phyloP scores from a whole-genome alignment of 1,140 invertebrate species.

The Conus betulinus region DNA sequence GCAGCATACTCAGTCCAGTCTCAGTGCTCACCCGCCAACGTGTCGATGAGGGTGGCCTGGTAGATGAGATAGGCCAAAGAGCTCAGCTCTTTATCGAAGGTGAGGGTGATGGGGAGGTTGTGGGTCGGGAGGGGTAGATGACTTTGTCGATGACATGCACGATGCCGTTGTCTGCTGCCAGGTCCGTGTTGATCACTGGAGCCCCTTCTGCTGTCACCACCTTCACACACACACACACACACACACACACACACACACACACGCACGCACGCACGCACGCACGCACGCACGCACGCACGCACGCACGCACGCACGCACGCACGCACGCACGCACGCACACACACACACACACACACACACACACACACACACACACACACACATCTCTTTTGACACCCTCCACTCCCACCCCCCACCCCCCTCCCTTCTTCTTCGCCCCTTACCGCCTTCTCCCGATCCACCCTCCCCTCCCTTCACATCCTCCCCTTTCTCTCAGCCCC shows the following conservation, averaged over 20 bases:
- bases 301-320: neutral
- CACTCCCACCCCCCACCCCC: neutral
- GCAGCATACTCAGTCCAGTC: neutral
- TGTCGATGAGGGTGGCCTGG: slow-evolving; percentile 43
- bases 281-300: neutral
- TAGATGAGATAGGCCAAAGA: slow-evolving; percentile 49
- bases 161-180: slow-evolving; percentile 73
- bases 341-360: neutral
- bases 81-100: slow-evolving; percentile 60
- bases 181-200: slow-evolving; percentile 65
- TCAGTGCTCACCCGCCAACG: slow-evolving; percentile 43
- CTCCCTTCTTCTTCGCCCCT: too few species aligned
- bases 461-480: too few species aligned
- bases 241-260: too few species aligned
- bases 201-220: slow-evolving; percentile 72
- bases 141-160: slow-evolving; percentile 72
- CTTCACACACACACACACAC: too few species aligned
- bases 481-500: too few species aligned
- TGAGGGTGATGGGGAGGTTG: slow-evolving; percentile 58
- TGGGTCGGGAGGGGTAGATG: slow-evolving; percentile 66
- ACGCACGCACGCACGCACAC: neutral
- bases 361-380: too few species aligned
- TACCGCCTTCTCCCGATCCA: too few species aligned
- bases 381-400: neutral
- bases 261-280: too few species aligned